Evolutionary conservation across 2,113 vertebrate species (phyloP).

Genomic region (Tetrao urogallus): DNA sequence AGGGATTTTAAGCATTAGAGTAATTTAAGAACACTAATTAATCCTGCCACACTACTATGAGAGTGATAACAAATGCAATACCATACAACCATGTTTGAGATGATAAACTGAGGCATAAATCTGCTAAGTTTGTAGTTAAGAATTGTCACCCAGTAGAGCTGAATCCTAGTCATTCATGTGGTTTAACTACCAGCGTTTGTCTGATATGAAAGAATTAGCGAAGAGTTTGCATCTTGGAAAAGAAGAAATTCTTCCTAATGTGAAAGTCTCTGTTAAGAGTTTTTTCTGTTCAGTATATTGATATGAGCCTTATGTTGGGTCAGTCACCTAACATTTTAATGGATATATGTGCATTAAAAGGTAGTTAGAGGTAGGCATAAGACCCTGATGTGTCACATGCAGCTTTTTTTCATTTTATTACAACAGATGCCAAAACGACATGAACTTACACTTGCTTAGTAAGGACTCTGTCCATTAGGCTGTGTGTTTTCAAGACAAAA

Average conservation of each 20-base stretch:
- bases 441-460: neutral
- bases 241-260: neutral
- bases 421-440: neutral
- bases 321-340: neutral
- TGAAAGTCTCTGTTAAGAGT: neutral
- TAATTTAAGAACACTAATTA: slow-evolving; percentile 45
- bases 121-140: neutral
- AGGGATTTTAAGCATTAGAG: neutral
- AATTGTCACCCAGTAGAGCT: neutral
- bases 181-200: neutral
- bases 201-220: neutral
- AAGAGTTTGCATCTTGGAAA: neutral
- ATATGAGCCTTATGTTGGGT: neutral
- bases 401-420: neutral
- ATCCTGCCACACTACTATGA: neutral
- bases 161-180: neutral
- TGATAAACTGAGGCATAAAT: slow-evolving; percentile 8
- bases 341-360: neutral
- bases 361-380: neutral
- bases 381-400: neutral
- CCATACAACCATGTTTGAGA: neutral
- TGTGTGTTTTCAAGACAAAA: neutral
- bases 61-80: neutral
- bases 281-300: neutral
- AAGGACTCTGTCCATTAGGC: neutral